Evolutionary conservation across 2,888 invertebrate genomes (phyloP).

Genomic region (Apamea anceps): DNA sequence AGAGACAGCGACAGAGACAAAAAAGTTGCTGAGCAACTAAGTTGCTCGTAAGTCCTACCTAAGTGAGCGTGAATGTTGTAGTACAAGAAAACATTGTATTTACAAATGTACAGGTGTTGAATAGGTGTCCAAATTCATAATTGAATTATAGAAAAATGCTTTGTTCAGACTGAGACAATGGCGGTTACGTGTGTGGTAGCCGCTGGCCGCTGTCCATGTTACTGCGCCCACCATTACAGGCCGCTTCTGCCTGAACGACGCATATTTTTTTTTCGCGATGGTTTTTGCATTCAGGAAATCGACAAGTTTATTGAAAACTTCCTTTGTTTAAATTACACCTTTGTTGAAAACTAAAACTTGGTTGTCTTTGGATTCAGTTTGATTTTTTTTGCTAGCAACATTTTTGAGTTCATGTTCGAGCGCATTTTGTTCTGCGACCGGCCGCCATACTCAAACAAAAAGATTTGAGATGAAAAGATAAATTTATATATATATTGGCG

Average conservation of each 20-base stretch:
- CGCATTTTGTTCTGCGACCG: conserved; percentile 91
- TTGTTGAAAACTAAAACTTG: conserved; percentile 11
- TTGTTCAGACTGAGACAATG: too few species aligned
- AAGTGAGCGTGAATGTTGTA: too few species aligned
- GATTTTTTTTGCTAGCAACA: conserved; percentile 69
- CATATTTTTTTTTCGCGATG: neutral
- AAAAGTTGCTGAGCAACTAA: too few species aligned
- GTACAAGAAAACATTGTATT: too few species aligned
- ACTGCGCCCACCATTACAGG: neutral
- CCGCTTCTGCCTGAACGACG: neutral
- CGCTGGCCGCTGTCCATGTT: neutral
- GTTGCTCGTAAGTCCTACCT: too few species aligned
- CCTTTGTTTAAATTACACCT: too few species aligned
- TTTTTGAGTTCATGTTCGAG: conserved; percentile 82
- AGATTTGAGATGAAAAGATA: conserved; percentile 91
- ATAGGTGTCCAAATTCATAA: too few species aligned
- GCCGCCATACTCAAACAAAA: conserved; percentile 94
- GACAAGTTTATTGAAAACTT: neutral
- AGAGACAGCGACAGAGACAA: too few species aligned
- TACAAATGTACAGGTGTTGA: too few species aligned
- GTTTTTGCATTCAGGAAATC: neutral
- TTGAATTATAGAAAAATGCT: too few species aligned
- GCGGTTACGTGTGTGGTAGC: neutral
- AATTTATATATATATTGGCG: conserved; percentile 88
- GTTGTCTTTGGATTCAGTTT: conserved; percentile 48